Conservation (phyloP, 1,140 invertebrate genomes). For the Kradibia gibbosae region DNA sequence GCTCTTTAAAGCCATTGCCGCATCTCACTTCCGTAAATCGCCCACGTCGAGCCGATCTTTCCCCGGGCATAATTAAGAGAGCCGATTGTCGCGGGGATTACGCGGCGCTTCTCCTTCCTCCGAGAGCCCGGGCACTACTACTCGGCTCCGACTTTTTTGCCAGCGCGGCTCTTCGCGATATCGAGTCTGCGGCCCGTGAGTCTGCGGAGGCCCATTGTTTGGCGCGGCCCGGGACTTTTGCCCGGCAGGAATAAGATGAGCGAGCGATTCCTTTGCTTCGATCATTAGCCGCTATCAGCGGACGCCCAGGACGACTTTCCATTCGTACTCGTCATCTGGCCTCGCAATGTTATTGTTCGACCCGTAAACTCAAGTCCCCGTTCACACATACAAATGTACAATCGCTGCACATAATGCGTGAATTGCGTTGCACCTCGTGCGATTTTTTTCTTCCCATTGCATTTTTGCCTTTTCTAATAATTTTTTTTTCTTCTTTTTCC, state of each 20-base stretch:
- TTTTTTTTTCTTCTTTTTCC: neutral
- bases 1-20: neutral
- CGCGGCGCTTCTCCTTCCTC: neutral
- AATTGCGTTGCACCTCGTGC: neutral
- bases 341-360: too few relatives aligned
- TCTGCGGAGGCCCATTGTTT: neutral
- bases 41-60: neutral
- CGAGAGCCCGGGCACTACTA: neutral
- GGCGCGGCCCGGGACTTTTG: neutral
- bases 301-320: too few relatives aligned
- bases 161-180: too few relatives aligned
- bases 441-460: neutral
- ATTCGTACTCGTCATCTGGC: too few relatives aligned
- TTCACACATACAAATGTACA: neutral
- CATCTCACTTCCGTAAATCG: neutral
- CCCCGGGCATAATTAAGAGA: neutral
- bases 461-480: neutral
- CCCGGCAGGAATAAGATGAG: too few relatives aligned
- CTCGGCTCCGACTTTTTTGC: too few relatives aligned
- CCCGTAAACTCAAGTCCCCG: neutral
- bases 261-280: too few relatives aligned
- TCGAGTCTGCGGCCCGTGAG: too few relatives aligned
- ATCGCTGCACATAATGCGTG: neutral
- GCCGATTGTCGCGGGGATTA: neutral
- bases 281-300: too few relatives aligned